Base-by-base conservation (phyloP, 2,888 invertebrate genomes). In the Lasioglossum pauxillum region DNA sequence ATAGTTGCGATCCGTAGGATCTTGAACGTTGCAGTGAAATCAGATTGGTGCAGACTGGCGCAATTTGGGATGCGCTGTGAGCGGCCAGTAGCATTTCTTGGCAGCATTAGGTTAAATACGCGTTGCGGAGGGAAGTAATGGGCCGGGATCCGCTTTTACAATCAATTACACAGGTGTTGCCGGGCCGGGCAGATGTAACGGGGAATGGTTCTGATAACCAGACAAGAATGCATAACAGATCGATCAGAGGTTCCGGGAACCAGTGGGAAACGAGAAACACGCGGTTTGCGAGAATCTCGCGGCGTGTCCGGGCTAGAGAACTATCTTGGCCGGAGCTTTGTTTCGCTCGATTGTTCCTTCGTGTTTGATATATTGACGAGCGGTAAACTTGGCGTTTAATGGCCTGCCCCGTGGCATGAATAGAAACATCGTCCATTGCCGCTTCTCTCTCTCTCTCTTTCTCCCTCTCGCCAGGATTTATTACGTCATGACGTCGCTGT, bases 341-440 rank as follows among this genome's bases (percentile, higher is more conserved):
- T 75, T 78, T 75, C 78, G 46, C 75, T 49, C 73, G 71, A 82
- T 82, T 76, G 82, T 72, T 80, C 46, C 77, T 74, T 71, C 80
- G 44, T 76, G 77, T 72, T 78, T 83, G 85, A 85, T 85, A 60
- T 80, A 85, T 83, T 71, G 85, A 64, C 80, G 67, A 73, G 77
- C 85, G 69, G 76, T 78, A 80, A 80, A 83, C 79, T 78, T 78
- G 77, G 82, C 78, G 80, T 83, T 85, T 85, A 85, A 83, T 79
- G 80, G 74, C 57, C 53, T 41, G 80, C 64, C 38, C 46, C 75
- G 73, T 49, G 69, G 69, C 69, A 75, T 78, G 69, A 78, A 78
- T 69, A n/a, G 77, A 53, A 78, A 78, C 77, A 38, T 38, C 38
- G 69, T 35, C 38, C 44, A 49, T 78, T 69, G 69, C 69, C n/a